A percentile compares a stretch with the other conserved stretches of the same genome.
Evolutionary conservation across 2,888 invertebrate genomes (phyloP).

Genomic region (Bibio marci): DNA sequence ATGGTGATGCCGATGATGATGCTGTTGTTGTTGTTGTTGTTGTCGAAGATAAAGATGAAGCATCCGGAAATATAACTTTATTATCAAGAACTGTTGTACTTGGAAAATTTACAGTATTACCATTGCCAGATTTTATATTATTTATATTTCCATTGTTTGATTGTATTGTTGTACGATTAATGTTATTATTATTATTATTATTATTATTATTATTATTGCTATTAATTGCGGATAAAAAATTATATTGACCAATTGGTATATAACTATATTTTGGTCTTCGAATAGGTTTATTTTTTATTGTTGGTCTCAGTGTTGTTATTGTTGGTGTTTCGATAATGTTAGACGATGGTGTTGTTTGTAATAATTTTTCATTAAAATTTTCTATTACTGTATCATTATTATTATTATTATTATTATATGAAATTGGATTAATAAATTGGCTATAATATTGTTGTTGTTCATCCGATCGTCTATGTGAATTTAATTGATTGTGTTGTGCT

Average conservation of each 20-base stretch:
- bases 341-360: not conserved
- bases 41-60: not conserved
- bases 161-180: too few relatives aligned
- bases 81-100: not conserved
- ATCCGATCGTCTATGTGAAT: slow-evolving; percentile 7
- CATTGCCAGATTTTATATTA: too few relatives aligned
- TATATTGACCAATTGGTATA: not conserved
- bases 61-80: not conserved
- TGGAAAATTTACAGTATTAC: not conserved
- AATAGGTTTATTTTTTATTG: not conserved
- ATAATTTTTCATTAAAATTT: slow-evolving; percentile 1
- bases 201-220: too few relatives aligned
- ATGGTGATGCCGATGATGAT: not conserved
- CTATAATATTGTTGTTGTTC: slow-evolving; percentile 1
- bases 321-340: not conserved
- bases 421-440: not conserved
- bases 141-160: too few relatives aligned
- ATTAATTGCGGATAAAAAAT: not conserved
- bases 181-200: too few relatives aligned
- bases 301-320: not conserved
- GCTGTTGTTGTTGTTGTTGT: not conserved
- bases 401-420: too few relatives aligned
- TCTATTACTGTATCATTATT: not conserved
- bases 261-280: not conserved
- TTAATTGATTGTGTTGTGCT: slow-evolving; percentile 7